Percentiles rank a stretch among this genome's conserved stretches.
Conservation (phyloP, 35 echinoderm and acorn worm genomes). For the Ptychodera flava region DNA sequence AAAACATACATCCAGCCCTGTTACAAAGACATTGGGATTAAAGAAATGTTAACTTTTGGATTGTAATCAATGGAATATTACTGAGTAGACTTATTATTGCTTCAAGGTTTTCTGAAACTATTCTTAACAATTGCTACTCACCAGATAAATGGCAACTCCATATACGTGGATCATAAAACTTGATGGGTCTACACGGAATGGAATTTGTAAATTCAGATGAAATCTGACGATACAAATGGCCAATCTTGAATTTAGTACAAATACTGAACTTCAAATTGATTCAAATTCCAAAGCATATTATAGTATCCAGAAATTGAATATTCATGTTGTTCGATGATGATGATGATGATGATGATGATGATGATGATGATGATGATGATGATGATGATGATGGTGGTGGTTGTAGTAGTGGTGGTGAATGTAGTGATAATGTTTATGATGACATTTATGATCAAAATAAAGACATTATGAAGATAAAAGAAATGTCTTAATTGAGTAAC, state of each 20-base stretch:
- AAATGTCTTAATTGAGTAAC: no score
- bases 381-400: conserved; percentile 8
- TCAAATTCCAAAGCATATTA: background rate
- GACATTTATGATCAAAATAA: background rate
- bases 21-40: background rate
- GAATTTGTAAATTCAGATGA: no score
- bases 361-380: conserved; percentile 9
- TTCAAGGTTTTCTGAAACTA: no score
- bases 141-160: no score
- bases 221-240: no score
- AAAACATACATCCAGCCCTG: conserved; percentile 86
- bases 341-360: conserved; percentile 9
- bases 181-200: no score
- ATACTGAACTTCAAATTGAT: background rate
- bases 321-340: conserved; percentile 1
- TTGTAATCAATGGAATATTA: no score
- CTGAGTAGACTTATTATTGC: no score
- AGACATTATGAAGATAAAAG: no score
- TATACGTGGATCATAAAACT: no score
- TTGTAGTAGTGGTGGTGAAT: conserved; percentile 4
- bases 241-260: background rate
- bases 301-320: background rate
- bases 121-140: no score
- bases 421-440: background rate
- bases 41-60: no score